Evolutionary conservation across 2,888 invertebrate species (phyloP).

Genomic region (Drosophila putrida): DNA sequence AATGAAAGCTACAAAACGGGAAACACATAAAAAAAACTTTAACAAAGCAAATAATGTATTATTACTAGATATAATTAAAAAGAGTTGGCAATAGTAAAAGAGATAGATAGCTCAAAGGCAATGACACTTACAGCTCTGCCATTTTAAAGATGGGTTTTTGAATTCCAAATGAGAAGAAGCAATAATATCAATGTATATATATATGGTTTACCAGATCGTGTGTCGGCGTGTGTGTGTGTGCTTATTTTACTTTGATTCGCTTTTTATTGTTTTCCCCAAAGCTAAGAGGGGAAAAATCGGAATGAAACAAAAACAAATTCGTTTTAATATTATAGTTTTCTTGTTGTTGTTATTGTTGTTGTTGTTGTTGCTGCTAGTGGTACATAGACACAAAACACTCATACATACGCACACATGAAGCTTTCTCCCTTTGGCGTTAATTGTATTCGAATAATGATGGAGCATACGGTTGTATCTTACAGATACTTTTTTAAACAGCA

Average conservation of each 20-base stretch:
- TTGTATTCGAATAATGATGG: constrained; percentile 77
- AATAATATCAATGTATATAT: constrained; percentile 1
- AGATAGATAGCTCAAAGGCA: constrained; percentile 34
- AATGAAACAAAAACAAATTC: constrained; percentile 34
- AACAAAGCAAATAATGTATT: constrained; percentile 56
- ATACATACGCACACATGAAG: constrained; percentile 14
- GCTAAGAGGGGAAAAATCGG: constrained; percentile 24
- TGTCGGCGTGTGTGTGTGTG: constrained; percentile 13
- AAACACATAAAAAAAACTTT: constrained; percentile 48
- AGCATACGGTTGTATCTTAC: constrained; percentile 45
- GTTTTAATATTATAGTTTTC: constrained; percentile 12
- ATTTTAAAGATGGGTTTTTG: constrained; percentile 10
- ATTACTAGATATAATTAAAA: constrained; percentile 50
- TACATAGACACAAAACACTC: constrained; percentile 23
- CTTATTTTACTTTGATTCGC: constrained; percentile 40
- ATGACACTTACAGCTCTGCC: constrained; percentile 52
- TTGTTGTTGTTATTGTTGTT: constrained; percentile 8
- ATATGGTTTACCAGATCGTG: constrained; percentile 5
- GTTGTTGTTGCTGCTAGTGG: constrained; percentile 11
- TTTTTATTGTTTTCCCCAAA: constrained; percentile 43
- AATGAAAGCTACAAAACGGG: constrained; percentile 68
- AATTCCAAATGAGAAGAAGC: constrained; percentile 4
- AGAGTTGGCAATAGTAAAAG: constrained; percentile 10
- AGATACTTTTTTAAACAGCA: constrained; percentile 44
- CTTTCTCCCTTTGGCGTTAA: constrained; percentile 72